A percentile compares a stretch with the other conserved stretches of the same genome.
These are phyloP conservation scores for Petroica traversi DNA, from an alignment of 2,113 vertebrate species.

Conservation along the genomic window DNA sequence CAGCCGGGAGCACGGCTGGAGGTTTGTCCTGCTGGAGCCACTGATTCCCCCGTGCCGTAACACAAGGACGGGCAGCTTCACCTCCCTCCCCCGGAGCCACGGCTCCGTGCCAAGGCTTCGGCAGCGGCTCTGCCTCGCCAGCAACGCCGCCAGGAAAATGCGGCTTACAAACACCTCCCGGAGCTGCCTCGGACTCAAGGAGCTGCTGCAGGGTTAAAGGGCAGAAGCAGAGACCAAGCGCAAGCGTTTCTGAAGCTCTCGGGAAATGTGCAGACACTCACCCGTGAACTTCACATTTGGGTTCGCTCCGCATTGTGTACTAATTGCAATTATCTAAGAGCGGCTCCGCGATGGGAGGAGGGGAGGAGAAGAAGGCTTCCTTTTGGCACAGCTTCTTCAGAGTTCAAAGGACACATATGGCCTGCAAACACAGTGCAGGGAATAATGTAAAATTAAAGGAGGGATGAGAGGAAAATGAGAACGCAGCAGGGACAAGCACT, in stretches of 20 bases:
- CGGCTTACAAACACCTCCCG: background rate
- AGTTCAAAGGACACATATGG: slow-evolving; percentile 33
- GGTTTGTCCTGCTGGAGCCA: background rate
- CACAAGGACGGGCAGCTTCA: background rate
- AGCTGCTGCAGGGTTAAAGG: background rate
- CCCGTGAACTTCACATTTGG: background rate
- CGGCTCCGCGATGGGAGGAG: background rate
- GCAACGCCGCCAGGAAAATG: background rate
- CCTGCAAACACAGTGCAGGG: slow-evolving; percentile 15
- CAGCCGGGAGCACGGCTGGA: background rate
- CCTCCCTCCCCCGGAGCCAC: background rate
- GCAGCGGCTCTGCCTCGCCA: background rate
- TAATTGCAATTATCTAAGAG: slow-evolving; percentile 12
- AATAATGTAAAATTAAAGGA: slow-evolving; percentile 8
- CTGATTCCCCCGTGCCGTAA: background rate
- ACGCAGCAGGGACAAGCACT: background rate
- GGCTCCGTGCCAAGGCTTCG: background rate
- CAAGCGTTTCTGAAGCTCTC: background rate
- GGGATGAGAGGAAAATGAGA: slow-evolving; percentile 21
- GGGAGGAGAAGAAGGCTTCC: slow-evolving; percentile 12
- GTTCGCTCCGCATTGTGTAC: background rate
- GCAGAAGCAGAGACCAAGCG: background rate
- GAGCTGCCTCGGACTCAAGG: background rate
- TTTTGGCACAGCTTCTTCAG: slow-evolving; percentile 44
- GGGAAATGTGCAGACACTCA: background rate